Conservation (phyloP, 1,140 invertebrate species). For the Drosophila tristis region DNA sequence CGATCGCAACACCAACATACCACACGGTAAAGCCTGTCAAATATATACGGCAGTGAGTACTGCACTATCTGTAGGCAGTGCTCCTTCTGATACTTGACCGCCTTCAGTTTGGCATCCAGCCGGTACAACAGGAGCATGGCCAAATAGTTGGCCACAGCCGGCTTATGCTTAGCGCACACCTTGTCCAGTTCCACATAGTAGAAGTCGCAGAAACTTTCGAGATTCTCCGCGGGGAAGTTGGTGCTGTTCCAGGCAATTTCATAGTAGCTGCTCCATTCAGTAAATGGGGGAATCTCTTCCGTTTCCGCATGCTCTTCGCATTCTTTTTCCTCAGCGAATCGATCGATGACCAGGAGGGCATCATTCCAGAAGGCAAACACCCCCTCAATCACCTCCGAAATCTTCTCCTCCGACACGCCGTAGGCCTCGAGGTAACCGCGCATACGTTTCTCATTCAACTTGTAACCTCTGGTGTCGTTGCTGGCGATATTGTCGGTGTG, state of each 20-base stretch:
- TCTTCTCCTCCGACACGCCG: conserved; percentile 50
- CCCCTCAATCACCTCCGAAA: conserved; percentile 38
- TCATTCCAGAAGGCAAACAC: conserved; percentile 72
- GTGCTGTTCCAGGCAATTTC: conserved; percentile 69
- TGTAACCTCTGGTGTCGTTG: conserved; percentile 56
- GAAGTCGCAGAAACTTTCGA: conserved; percentile 40
- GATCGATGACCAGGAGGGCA: conserved; percentile 45
- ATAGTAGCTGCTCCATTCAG: conserved; percentile 55
- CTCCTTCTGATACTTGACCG: conserved; percentile 77
- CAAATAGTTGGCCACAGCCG: conserved; percentile 71
- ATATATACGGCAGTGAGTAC: conserved; percentile 32
- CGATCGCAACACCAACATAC: conserved; percentile 21
- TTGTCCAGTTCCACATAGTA: conserved; percentile 63
- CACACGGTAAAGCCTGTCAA: conserved; percentile 58
- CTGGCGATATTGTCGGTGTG: conserved; percentile 65
- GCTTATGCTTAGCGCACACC: conserved; percentile 54
- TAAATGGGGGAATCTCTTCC: background rate
- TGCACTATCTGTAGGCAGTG: conserved; percentile 51
- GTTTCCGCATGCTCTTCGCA: background rate
- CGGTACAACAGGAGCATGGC: conserved; percentile 65
- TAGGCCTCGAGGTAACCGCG: conserved; percentile 49
- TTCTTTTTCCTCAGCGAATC: conserved; percentile 59
- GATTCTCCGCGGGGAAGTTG: conserved; percentile 11
- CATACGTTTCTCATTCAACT: conserved; percentile 65
- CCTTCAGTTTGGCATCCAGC: conserved; percentile 63